Evolutionary conservation across 2,113 vertebrate genomes (phyloP).

Genomic region (Protobothrops mucrosquamatus): DNA sequence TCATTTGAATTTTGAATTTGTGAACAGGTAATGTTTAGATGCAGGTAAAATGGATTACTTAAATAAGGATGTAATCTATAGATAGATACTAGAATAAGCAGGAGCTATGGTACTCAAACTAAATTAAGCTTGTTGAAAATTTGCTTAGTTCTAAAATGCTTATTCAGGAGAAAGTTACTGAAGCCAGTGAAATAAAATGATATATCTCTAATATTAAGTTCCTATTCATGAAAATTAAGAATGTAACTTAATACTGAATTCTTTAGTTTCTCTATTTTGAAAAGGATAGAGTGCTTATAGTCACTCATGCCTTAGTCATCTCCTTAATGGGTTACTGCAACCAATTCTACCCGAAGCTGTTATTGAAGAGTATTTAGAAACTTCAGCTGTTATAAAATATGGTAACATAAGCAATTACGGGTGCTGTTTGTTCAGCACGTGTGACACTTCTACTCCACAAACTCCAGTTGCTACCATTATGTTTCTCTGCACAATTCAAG

Average conservation of each 20-base stretch:
- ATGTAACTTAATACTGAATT: background rate
- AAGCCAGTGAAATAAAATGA: background rate
- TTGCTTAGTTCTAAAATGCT: background rate
- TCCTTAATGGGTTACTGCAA: background rate
- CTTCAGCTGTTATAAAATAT: background rate
- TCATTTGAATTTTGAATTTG: constrained; percentile 13
- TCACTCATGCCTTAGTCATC: background rate
- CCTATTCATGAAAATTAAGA: background rate
- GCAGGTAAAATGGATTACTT: background rate
- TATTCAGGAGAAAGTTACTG: background rate
- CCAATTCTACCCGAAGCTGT: background rate
- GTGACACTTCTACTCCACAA: background rate
- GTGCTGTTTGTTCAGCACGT: background rate
- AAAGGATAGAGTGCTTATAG: background rate
- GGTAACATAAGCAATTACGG: background rate
- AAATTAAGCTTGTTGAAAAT: background rate
- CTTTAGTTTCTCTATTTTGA: background rate
- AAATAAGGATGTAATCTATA: background rate
- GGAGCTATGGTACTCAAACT: background rate
- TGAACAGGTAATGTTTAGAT: constrained; percentile 12
- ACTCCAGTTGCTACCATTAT: background rate
- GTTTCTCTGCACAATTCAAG: background rate
- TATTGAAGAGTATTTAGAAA: background rate
- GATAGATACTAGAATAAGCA: background rate
- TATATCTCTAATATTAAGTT: background rate